These are phyloP conservation scores for Guaruba guarouba DNA, from an alignment of 2,113 vertebrate genomes.

Conservation along the genomic window DNA sequence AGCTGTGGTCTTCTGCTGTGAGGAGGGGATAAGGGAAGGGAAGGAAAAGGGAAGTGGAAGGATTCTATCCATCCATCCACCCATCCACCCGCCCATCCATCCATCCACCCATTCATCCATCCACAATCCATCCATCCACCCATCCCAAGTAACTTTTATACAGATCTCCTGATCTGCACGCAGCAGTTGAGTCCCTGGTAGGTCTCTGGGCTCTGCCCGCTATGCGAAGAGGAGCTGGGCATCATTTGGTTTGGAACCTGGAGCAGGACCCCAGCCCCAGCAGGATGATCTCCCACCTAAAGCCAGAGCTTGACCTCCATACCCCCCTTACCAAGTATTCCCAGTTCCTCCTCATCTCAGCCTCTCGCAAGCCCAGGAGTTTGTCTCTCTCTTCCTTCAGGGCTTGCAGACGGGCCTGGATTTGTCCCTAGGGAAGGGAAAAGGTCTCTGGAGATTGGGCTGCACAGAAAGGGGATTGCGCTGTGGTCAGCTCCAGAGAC, in stretches of 20 bases:
- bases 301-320: accelerated
- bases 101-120: too few relatives aligned
- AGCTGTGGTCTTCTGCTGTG: background rate
- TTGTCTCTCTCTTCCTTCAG: background rate
- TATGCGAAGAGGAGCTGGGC: accelerated
- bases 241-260: background rate
- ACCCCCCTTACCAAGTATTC: background rate
- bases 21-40: background rate
- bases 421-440: background rate
- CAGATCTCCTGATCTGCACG: background rate
- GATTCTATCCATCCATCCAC: too few relatives aligned
- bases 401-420: background rate
- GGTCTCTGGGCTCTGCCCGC: background rate
- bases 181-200: background rate
- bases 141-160: background rate
- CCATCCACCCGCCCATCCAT: too few relatives aligned
- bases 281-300: background rate
- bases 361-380: background rate
- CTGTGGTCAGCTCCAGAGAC: background rate
- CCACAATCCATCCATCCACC: too few relatives aligned
- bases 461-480: accelerated
- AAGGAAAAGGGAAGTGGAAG: background rate
- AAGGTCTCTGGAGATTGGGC: accelerated
- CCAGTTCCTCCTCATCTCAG: background rate
- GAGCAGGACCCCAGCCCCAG: background rate